Base-by-base conservation (phyloP, 2,113 vertebrate species). In the Rutilus rutilus region DNA sequence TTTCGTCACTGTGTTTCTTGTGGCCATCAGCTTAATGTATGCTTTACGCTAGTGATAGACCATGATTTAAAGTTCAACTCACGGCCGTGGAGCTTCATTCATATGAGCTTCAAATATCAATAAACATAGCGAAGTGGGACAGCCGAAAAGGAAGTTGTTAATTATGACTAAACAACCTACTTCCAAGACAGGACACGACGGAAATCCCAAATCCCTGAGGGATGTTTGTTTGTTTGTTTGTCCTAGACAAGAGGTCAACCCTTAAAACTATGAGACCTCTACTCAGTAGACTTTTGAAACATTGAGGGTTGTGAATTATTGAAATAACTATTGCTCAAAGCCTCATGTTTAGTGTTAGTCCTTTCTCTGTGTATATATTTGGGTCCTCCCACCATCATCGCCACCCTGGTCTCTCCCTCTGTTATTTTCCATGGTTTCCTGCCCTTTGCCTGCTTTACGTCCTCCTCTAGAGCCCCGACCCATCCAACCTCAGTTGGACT, bases 131-230 rank as follows among this genome's bases (percentile, higher is more conserved):
- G 21, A 65, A 23, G 65, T 42, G n/a, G 33, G 69, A 30, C n/a
- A 47, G 42, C n/a, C 21, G 74, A 80, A 64, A 84, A 2, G 69
- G 42, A 42, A 86, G 60, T n/a, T 54, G 27, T 67, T 83, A 25
- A 54, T 45, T 50, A 71, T 71, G 77, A 81, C 36, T 71, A 50
- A 85, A 86, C 86, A 85, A n/a, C 64, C 62, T 85, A 60, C 69
- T 85, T 81, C 36, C 62, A 0, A 83, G 75, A 84, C 69, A 54
- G 45, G 57, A 83, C 86, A 52, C 4, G 33, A 60, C 17, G 27
- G 76, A 62, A 81, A 62, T 57, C 52, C 45, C 42, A 50, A 77
- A 42, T 81, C 65, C 45, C 54, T 33, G 15, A 83, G n/a, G 69
- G 57, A 78, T 64, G 45, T 74, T 69, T 74, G 33, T 33, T 33